These are phyloP conservation scores for Leucophenga varia DNA, from an alignment of 1,140 invertebrate genomes.

Conservation along the genomic window DNA sequence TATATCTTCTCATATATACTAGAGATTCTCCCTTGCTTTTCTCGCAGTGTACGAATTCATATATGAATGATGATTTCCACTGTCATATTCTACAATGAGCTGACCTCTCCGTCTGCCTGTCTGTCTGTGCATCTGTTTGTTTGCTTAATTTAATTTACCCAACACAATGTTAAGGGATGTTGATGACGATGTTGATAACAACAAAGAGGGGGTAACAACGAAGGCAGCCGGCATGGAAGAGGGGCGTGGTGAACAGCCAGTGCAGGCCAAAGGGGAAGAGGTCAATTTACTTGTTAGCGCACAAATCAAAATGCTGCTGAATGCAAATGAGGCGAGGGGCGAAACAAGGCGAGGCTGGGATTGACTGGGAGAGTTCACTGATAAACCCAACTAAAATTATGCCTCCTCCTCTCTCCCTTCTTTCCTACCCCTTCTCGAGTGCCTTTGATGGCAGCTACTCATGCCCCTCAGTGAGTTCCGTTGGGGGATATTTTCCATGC, in stretches of 20 bases:
- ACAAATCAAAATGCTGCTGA: constrained; percentile 23
- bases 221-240: constrained; percentile 8
- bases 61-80: too few species aligned
- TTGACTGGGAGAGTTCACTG: too few species aligned
- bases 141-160: constrained; percentile 48
- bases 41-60: too few species aligned
- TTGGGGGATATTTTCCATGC: too few species aligned
- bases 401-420: too few species aligned
- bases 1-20: too few species aligned
- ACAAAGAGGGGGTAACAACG: too few species aligned
- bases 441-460: constrained; percentile 20
- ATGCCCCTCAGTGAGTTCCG: constrained; percentile 5
- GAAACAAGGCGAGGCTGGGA: too few species aligned
- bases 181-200: constrained; percentile 22
- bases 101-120: constrained; percentile 16
- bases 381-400: too few species aligned
- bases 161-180: constrained; percentile 16
- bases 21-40: too few species aligned
- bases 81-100: constrained; percentile 21
- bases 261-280: constrained; percentile 17
- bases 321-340: constrained; percentile 33
- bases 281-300: constrained; percentile 37
- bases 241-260: background rate
- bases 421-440: constrained; percentile 16
- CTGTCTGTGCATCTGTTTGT: constrained; percentile 21